Percentiles rank a stretch among this genome's conserved stretches.
phyloP scores from a whole-genome alignment of 1,140 invertebrate species.

The Rhopalosiphum padi region DNA sequence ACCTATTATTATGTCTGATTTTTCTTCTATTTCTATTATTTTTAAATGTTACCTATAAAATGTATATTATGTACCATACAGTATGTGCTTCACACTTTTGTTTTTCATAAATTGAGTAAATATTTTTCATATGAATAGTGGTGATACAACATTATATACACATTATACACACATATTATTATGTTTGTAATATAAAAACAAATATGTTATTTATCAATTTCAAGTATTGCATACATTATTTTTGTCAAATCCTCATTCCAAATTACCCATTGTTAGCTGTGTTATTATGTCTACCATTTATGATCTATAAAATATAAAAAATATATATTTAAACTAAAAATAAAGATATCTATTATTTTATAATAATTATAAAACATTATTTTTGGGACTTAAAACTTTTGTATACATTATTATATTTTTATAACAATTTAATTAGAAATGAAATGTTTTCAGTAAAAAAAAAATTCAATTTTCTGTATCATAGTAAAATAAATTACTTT shows the following conservation, averaged over 20 bases:
- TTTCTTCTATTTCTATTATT: slow-evolving; percentile 41
- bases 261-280: neutral
- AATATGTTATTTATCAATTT: slow-evolving; percentile 21
- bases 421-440: too few species aligned
- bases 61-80: slow-evolving; percentile 22
- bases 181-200: slow-evolving; percentile 38
- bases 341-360: too few species aligned
- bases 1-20: slow-evolving; percentile 2
- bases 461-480: too few species aligned
- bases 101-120: neutral
- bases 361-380: too few species aligned
- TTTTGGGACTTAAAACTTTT: too few species aligned
- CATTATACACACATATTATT: neutral
- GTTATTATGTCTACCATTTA: too few species aligned
- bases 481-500: too few species aligned
- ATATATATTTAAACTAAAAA: too few species aligned
- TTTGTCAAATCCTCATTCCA: neutral
- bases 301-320: too few species aligned
- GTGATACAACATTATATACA: slow-evolving; percentile 19
- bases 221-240: neutral
- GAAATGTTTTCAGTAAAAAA: too few species aligned
- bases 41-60: slow-evolving; percentile 33
- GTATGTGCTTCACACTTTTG: slow-evolving; percentile 24
- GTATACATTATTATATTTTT: too few species aligned
- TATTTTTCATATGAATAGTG: slow-evolving; percentile 31